These are phyloP conservation scores for Amphimallon solstitiale DNA, from an alignment of 2,888 invertebrate genomes.

Conservation along the genomic window DNA sequence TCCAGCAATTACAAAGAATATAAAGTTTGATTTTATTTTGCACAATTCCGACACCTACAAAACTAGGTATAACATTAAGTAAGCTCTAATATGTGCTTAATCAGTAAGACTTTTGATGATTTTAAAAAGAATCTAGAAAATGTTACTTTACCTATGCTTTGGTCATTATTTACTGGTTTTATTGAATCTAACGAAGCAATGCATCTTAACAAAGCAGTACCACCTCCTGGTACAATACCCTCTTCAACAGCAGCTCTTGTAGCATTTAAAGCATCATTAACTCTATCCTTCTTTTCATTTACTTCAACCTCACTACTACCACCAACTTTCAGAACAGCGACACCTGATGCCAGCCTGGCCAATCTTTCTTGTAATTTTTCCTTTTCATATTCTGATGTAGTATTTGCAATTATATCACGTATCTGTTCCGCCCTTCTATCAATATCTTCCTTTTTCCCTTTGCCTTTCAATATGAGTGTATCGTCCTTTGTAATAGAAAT, in stretches of 20 bases:
- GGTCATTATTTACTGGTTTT: conserved; percentile 60
- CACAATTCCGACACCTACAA: conserved; percentile 41
- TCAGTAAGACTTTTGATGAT: neutral
- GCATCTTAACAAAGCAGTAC: conserved; percentile 63
- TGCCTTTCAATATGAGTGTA: conserved; percentile 62
- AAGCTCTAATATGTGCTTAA: conserved; percentile 43
- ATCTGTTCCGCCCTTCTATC: conserved; percentile 62
- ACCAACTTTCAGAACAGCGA: conserved; percentile 65
- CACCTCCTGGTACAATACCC: conserved; percentile 66
- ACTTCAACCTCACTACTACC: conserved; percentile 66
- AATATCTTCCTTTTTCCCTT: conserved; percentile 62
- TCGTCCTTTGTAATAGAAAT: conserved; percentile 65
- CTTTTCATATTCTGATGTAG: conserved; percentile 65
- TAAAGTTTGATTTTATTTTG: conserved; percentile 33
- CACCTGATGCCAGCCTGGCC: conserved; percentile 64
- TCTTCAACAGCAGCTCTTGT: conserved; percentile 66
- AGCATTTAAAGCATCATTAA: conserved; percentile 65
- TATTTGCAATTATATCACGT: conserved; percentile 62
- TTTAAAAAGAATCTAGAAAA: conserved; percentile 4
- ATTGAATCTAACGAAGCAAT: conserved; percentile 57
- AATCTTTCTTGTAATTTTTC: conserved; percentile 65
- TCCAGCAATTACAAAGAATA: conserved; percentile 11
- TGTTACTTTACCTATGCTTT: conserved; percentile 58
- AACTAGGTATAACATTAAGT: conserved; percentile 34
- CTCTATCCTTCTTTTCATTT: conserved; percentile 65